phyloP scores from a whole-genome alignment of 1,140 invertebrate species.

The Saccostrea echinata region DNA sequence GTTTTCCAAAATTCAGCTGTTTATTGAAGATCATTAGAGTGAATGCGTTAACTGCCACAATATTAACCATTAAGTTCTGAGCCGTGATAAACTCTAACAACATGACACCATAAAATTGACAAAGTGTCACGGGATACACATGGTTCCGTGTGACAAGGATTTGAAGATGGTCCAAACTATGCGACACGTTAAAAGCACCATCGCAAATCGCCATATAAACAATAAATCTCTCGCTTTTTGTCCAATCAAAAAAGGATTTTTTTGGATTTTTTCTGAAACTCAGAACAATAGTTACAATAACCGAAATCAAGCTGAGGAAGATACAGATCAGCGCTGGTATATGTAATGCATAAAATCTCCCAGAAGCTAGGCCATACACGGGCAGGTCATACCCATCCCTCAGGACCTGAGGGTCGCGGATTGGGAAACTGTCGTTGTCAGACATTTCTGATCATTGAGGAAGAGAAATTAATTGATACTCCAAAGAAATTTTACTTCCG shows the following conservation, averaged over 20 bases:
- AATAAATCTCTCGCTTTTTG: conserved; percentile 55
- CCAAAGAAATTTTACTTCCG: no score
- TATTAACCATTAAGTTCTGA: conserved; percentile 53
- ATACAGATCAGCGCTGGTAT: conserved; percentile 45
- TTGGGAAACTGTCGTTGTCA: not conserved
- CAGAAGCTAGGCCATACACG: conserved; percentile 51
- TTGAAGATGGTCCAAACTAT: conserved; percentile 54
- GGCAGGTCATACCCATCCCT: conserved; percentile 53
- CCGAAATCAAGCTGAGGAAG: conserved; percentile 38
- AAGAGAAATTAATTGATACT: not conserved
- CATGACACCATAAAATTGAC: conserved; percentile 55
- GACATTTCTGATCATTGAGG: not conserved
- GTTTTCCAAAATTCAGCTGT: conserved; percentile 45
- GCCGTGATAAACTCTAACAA: conserved; percentile 52
- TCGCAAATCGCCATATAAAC: conserved; percentile 57
- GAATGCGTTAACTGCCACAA: conserved; percentile 55
- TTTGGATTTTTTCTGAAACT: conserved; percentile 5
- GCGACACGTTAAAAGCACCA: conserved; percentile 51
- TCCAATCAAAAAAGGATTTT: conserved; percentile 44
- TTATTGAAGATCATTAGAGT: conserved; percentile 51
- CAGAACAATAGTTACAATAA: not conserved
- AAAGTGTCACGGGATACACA: conserved; percentile 29
- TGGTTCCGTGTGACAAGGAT: conserved; percentile 46
- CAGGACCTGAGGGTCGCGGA: not conserved
- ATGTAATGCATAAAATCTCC: conserved; percentile 50